A percentile compares a stretch with the other conserved stretches of the same genome.
phyloP scores from a whole-genome alignment of 2,888 invertebrate genomes.

The Drosophila suboccidentalis region DNA sequence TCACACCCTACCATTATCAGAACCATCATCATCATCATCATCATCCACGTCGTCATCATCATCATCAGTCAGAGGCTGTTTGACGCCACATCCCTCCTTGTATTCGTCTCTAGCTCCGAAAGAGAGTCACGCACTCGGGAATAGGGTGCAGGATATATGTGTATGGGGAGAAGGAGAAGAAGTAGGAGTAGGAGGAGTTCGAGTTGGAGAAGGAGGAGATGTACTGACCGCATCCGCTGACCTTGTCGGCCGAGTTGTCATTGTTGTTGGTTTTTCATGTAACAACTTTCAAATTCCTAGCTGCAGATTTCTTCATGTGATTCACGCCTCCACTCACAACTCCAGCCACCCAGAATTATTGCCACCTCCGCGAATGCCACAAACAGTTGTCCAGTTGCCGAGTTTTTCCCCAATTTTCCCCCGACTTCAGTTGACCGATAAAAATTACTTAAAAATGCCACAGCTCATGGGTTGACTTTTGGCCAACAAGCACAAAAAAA shows the following conservation, averaged over 20 bases:
- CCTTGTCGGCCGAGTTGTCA: constrained; percentile 56
- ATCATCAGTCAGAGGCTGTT: constrained; percentile 56
- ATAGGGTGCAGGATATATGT: not conserved
- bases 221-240: constrained; percentile 65
- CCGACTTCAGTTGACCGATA: constrained; percentile 71
- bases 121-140: constrained; percentile 25
- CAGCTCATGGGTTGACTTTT: constrained; percentile 85
- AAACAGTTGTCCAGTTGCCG: constrained; percentile 32
- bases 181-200: not conserved
- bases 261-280: constrained; percentile 52
- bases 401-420: constrained; percentile 12
- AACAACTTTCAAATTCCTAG: constrained; percentile 67
- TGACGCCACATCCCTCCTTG: not conserved
- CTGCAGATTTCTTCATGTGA: constrained; percentile 47
- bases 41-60: constrained; percentile 11
- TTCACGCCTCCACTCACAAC: constrained; percentile 6
- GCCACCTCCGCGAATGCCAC: constrained; percentile 11
- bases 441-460: constrained; percentile 84
- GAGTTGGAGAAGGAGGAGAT: not conserved
- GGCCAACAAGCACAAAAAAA: constrained; percentile 74
- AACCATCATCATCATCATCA: constrained; percentile 18
- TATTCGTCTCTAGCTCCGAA: constrained; percentile 11
- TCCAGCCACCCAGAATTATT: not conserved
- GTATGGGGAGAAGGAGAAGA: not conserved
- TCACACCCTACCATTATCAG: not conserved